phyloP scores from a whole-genome alignment of 1,140 invertebrate species.

The Paraescarpia echinospica region DNA sequence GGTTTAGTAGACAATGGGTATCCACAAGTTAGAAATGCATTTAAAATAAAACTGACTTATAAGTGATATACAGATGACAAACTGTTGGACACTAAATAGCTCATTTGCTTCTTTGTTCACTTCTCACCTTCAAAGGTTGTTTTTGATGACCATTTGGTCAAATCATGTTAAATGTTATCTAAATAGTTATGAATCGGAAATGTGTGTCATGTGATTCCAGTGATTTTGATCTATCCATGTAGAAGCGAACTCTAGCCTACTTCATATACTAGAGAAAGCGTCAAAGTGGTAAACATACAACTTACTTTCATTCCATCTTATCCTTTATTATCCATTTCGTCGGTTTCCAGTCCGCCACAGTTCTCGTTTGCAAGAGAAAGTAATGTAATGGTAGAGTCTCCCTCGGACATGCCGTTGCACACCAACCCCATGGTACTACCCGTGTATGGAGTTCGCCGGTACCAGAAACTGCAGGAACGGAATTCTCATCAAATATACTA shows the following conservation, averaged over 20 bases:
- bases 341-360: neutral
- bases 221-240: no score
- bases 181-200: no score
- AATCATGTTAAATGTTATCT: no score
- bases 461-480: neutral
- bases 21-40: no score
- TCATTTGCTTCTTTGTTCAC: no score
- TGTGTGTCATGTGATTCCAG: no score
- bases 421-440: neutral
- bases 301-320: neutral
- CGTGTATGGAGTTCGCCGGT: neutral
- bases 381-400: neutral
- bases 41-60: no score
- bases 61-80: no score
- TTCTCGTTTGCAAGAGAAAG: neutral
- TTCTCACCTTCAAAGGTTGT: no score
- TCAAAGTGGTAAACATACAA: neutral
- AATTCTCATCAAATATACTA: neutral
- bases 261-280: neutral
- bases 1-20: no score
- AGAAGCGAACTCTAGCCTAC: neutral
- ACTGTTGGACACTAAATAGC: no score
- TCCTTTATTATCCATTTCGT: neutral
- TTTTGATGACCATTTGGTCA: no score
- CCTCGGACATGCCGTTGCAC: neutral